Percentiles rank a stretch among this genome's conserved stretches.
phyloP scores from a whole-genome alignment of 1,140 invertebrate genomes.

The Monochamus saltuarius region DNA sequence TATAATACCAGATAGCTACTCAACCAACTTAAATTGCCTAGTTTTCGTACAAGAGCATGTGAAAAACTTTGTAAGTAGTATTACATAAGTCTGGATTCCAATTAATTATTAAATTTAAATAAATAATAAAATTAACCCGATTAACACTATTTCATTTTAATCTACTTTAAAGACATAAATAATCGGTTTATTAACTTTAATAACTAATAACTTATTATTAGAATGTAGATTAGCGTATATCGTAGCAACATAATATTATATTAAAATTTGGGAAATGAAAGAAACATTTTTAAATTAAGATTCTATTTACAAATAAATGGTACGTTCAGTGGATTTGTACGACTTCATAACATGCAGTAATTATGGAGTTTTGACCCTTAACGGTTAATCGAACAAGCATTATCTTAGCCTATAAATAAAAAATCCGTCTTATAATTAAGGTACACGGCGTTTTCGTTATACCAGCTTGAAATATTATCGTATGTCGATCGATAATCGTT shows the following conservation, averaged over 20 bases:
- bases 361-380: background rate
- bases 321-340: background rate
- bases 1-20: no score
- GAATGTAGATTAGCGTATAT: no score
- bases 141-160: no score
- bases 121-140: no score
- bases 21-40: no score
- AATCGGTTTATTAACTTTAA: no score
- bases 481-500: slow-evolving; percentile 4
- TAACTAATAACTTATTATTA: no score
- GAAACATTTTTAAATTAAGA: background rate
- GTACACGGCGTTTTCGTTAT: background rate
- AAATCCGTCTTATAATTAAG: slow-evolving; percentile 4
- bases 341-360: background rate
- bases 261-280: background rate
- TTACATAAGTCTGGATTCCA: no score
- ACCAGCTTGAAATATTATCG: slow-evolving; percentile 2
- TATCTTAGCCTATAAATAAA: background rate
- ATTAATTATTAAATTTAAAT: no score
- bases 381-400: background rate
- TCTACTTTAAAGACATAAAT: no score
- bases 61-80: no score
- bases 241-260: background rate
- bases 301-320: background rate
- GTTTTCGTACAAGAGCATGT: no score